These are phyloP conservation scores for Dromius quadrimaculatus DNA, from an alignment of 2,888 invertebrate genomes.

Conservation along the genomic window DNA sequence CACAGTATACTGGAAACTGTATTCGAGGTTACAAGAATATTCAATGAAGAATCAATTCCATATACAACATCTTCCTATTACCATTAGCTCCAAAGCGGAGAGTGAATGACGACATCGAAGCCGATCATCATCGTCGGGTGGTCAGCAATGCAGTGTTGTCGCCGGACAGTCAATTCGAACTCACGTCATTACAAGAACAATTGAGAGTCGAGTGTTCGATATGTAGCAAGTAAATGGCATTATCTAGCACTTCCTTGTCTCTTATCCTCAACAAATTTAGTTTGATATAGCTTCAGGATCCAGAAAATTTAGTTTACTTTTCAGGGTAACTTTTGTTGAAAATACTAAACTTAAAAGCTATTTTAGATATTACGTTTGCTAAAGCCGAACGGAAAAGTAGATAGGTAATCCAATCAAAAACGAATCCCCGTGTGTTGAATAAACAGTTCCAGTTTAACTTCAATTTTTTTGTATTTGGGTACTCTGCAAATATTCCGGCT, in stretches of 20 bases:
- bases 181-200: conserved; percentile 46
- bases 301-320: conserved; percentile 43
- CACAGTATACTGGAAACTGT: too few relatives aligned
- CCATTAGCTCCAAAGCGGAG: conserved; percentile 10
- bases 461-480: conserved; percentile 29
- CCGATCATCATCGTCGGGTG: conserved; percentile 21
- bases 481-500: conserved; percentile 12
- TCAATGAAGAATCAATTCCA: too few relatives aligned
- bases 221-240: conserved; percentile 39
- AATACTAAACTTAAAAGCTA: conserved; percentile 45
- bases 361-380: conserved; percentile 44
- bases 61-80: too few relatives aligned
- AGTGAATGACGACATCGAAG: conserved; percentile 1
- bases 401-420: conserved; percentile 44
- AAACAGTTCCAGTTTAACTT: conserved; percentile 25
- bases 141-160: not conserved
- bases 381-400: conserved; percentile 36
- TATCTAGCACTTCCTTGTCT: conserved; percentile 43
- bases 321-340: conserved; percentile 41
- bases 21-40: too few relatives aligned
- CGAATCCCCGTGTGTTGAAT: conserved; percentile 46
- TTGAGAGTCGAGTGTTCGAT: conserved; percentile 43
- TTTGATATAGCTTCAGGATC: conserved; percentile 39
- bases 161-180: conserved; percentile 37
- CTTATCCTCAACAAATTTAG: conserved; percentile 45